Percentiles rank a stretch among this genome's conserved stretches.
These are phyloP conservation scores for Pygoscelis antarcticus DNA, from an alignment of 2,113 vertebrate genomes.

Conservation along the genomic window DNA sequence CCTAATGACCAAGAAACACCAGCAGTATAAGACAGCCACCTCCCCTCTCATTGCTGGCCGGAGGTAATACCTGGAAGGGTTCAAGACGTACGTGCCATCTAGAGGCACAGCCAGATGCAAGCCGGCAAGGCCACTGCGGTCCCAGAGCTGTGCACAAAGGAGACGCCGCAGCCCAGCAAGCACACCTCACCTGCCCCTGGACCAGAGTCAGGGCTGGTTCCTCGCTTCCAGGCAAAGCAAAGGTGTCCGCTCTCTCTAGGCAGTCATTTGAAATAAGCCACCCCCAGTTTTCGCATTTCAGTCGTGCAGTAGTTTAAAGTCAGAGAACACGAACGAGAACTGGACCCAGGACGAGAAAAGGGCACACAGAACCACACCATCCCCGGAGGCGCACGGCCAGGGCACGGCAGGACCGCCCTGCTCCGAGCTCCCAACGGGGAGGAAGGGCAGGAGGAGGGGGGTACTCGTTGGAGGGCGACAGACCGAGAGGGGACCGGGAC, in stretches of 20 bases:
- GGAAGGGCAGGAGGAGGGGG: no score
- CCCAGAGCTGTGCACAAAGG: not conserved
- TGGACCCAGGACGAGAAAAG: not conserved
- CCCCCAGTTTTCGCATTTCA: not conserved
- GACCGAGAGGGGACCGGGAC: not conserved
- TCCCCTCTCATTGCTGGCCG: not conserved
- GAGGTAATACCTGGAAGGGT: not conserved
- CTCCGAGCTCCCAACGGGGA: not conserved
- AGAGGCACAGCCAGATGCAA: not conserved
- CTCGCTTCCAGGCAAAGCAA: not conserved
- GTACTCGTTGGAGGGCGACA: not conserved
- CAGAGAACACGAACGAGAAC: not conserved
- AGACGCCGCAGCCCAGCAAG: not conserved
- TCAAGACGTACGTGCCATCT: accelerated
- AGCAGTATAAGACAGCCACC: not conserved
- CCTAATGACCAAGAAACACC: not conserved
- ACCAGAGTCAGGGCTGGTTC: accelerated
- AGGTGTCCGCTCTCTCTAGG: not conserved
- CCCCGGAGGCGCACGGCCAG: not conserved
- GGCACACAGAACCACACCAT: accelerated
- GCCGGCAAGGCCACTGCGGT: not conserved
- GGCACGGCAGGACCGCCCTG: not conserved
- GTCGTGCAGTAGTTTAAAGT: not conserved
- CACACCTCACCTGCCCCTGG: not conserved
- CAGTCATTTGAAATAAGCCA: not conserved